These are phyloP conservation scores for Meloe dianella DNA, from an alignment of 2,888 invertebrate genomes.

Conservation along the genomic window DNA sequence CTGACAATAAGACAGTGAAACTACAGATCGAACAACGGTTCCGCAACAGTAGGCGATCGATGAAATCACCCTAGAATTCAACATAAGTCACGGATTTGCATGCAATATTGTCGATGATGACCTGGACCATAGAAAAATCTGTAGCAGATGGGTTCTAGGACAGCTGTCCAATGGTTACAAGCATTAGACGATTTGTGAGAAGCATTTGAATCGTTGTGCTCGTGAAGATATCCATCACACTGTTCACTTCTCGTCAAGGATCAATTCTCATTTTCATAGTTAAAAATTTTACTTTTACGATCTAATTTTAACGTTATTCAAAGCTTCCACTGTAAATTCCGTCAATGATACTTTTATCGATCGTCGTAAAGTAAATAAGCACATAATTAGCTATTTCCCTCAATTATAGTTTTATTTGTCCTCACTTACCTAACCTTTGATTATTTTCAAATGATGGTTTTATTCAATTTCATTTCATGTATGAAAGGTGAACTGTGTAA, in stretches of 20 bases:
- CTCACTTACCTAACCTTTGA: neutral
- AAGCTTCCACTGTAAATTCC: neutral
- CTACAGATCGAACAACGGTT: too few species aligned
- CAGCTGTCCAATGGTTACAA: too few species aligned
- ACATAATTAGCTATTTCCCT: neutral
- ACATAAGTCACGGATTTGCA: too few species aligned
- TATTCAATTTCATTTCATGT: neutral
- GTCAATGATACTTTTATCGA: neutral
- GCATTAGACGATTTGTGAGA: too few species aligned
- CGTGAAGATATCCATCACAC: neutral
- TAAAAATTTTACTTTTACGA: neutral
- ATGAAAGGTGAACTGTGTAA: too few species aligned
- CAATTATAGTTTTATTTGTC: neutral
- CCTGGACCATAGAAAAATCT: too few species aligned
- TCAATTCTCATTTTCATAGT: neutral
- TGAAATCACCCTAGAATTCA: too few species aligned
- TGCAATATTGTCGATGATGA: too few species aligned
- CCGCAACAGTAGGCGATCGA: too few species aligned
- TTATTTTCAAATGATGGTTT: neutral
- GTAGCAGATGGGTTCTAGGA: too few species aligned
- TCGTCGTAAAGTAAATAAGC: neutral
- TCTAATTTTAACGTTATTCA: neutral
- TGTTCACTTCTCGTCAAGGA: neutral
- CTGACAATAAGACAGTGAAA: too few species aligned
- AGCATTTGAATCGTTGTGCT: too few species aligned